Conservation (phyloP, 2,888 invertebrate genomes). For the Anagyrus pseudococci region DNA sequence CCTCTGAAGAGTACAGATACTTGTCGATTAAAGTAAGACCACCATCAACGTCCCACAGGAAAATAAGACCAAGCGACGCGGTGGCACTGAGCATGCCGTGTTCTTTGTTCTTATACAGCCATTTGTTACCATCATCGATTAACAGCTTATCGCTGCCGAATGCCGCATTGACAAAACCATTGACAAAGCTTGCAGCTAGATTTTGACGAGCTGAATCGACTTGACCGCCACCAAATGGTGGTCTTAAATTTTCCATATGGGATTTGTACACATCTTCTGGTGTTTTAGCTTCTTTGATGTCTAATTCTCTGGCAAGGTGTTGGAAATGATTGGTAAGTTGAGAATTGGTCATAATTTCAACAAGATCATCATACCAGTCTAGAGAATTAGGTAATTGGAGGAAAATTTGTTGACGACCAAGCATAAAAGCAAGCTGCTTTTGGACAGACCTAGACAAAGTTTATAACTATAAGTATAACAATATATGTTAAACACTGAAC, state of each 20-base stretch:
- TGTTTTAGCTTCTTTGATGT: conserved; percentile 98
- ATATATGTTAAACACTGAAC: conserved; percentile 10
- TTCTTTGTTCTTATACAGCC: conserved; percentile 95
- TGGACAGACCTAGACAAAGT: conserved; percentile 83
- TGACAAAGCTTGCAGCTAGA: conserved; percentile 96
- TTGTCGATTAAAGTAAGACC: conserved; percentile 98
- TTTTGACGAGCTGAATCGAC: conserved; percentile 97
- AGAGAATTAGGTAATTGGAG: conserved; percentile 77
- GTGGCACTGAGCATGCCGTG: conserved; percentile 98
- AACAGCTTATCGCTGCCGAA: conserved; percentile 96
- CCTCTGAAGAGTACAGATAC: conserved; percentile 93
- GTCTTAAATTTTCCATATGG: conserved; percentile 88
- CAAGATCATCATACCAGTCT: conserved; percentile 75
- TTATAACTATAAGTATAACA: conserved; percentile 47
- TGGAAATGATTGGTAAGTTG: conserved; percentile 93
- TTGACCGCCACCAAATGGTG: conserved; percentile 76
- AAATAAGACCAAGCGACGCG: conserved; percentile 92
- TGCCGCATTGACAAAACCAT: conserved; percentile 98
- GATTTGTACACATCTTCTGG: conserved; percentile 99
- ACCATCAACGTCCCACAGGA: conserved; percentile 98
- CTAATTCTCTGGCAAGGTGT: conserved; percentile 92
- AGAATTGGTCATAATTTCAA: conserved; percentile 91
- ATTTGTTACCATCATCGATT: conserved; percentile 81
- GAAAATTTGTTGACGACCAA: conserved; percentile 92
- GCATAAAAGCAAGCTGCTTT: conserved; percentile 95